phyloP scores from a whole-genome alignment of 1,140 invertebrate genomes.

The Ips nitidus region DNA sequence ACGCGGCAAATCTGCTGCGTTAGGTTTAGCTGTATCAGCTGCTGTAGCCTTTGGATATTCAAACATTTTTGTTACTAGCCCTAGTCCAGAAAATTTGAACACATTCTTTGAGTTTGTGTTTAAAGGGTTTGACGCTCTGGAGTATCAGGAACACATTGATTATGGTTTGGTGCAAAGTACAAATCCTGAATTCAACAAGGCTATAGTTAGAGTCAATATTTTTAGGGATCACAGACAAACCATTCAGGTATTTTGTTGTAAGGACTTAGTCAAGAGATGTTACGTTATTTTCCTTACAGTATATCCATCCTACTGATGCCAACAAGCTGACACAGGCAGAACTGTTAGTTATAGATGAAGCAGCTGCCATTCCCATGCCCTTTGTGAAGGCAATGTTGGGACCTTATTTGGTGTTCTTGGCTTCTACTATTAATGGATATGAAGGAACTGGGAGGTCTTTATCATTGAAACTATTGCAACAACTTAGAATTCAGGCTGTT shows the following conservation, averaged over 20 bases:
- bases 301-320: constrained; percentile 92
- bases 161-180: constrained; percentile 95
- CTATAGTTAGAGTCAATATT: constrained; percentile 91
- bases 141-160: constrained; percentile 96
- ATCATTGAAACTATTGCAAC: constrained; percentile 92
- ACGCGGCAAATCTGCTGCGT: constrained; percentile 95
- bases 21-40: constrained; percentile 91
- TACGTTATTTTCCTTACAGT: constrained; percentile 58
- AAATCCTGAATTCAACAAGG: constrained; percentile 96
- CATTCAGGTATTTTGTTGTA: constrained; percentile 71
- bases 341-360: constrained; percentile 96
- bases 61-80: constrained; percentile 98
- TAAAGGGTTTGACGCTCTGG: constrained; percentile 93
- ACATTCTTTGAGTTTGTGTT: constrained; percentile 98
- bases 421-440: constrained; percentile 98
- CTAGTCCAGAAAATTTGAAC: constrained; percentile 97
- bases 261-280: background rate
- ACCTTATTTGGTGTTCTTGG: constrained; percentile 92
- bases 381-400: constrained; percentile 89
- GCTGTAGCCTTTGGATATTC: constrained; percentile 89
- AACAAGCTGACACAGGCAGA: constrained; percentile 89
- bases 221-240: constrained; percentile 93
- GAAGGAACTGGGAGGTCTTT: constrained; percentile 97
- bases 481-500: constrained; percentile 69
- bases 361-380: constrained; percentile 95